Conservation (phyloP, 2,888 invertebrate genomes). For the Taphrorychus bicolor region DNA sequence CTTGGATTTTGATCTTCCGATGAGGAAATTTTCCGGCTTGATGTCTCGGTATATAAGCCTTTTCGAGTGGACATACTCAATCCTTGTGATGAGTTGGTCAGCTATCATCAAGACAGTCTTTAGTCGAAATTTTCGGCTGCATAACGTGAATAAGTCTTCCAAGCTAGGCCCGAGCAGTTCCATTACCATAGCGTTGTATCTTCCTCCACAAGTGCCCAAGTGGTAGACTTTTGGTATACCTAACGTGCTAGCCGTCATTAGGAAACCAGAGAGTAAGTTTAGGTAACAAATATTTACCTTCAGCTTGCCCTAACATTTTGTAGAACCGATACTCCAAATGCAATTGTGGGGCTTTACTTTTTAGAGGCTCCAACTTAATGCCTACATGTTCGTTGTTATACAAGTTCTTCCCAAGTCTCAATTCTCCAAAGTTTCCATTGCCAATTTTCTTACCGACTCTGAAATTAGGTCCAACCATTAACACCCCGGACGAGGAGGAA, state of each 20-base stretch:
- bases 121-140: constrained; percentile 73
- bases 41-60: constrained; percentile 99
- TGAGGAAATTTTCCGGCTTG: constrained; percentile 99
- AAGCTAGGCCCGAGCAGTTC: constrained; percentile 76
- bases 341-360: constrained; percentile 99
- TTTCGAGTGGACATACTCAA: constrained; percentile 99
- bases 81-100: constrained; percentile 84
- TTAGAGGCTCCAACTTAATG: constrained; percentile 99
- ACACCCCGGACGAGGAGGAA: constrained; percentile 84
- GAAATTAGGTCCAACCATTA: constrained; percentile 99
- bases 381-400: constrained; percentile 99
- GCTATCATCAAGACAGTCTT: constrained; percentile 78
- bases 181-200: constrained; percentile 78
- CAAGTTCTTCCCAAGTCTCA: constrained; percentile 98
- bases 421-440: constrained; percentile 99
- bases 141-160: constrained; percentile 76
- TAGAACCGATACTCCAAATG: constrained; percentile 99
- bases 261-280: neutral
- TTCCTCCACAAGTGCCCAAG: constrained; percentile 74
- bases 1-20: constrained; percentile 96
- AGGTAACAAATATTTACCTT: constrained; percentile 71
- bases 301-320: constrained; percentile 97
- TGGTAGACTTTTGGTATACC: constrained; percentile 78
- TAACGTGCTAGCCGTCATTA: no score
- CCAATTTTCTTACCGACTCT: constrained; percentile 99